Percentiles rank a stretch among this genome's conserved stretches.
Evolutionary conservation across 1,140 invertebrate species (phyloP).

Genomic region (Cydia strobilella): DNA sequence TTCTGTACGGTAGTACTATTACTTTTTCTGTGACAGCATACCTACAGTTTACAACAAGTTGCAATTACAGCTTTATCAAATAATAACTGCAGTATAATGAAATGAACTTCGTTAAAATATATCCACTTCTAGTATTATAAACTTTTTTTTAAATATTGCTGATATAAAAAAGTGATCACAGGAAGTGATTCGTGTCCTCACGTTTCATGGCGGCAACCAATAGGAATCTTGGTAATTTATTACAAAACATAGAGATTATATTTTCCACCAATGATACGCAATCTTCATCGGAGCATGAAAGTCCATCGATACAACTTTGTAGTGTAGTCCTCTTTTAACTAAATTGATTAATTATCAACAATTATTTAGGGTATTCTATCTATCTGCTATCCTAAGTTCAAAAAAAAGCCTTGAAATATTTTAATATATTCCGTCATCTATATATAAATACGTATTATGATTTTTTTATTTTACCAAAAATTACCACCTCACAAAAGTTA

Average conservation of each 20-base stretch:
- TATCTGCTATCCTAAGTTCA: not conserved
- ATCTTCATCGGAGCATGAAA: conserved; percentile 71
- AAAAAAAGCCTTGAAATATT: not conserved
- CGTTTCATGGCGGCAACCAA: conserved; percentile 70
- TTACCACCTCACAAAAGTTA: conserved; percentile 55
- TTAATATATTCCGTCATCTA: not conserved
- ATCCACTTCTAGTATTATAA: not conserved
- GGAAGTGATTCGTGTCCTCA: conserved; percentile 75
- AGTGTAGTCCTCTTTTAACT: conserved; percentile 40
- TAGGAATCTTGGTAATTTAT: conserved; percentile 47
- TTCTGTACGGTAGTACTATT: too few relatives aligned
- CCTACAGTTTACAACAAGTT: too few relatives aligned
- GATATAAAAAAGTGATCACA: conserved; percentile 45
- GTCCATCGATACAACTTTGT: conserved; percentile 55
- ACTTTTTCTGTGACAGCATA: too few relatives aligned
- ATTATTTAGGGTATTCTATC: not conserved
- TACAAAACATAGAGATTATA: conserved; percentile 69
- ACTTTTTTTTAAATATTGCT: not conserved
- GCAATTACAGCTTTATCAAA: too few relatives aligned
- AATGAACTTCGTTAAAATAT: not conserved
- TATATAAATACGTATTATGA: not conserved
- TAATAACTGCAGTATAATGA: too few relatives aligned
- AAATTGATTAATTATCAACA: conserved; percentile 1
- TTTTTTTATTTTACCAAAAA: not conserved
- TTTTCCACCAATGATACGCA: conserved; percentile 61